Base-by-base conservation (phyloP, 2,113 vertebrate species). In the Salvelinus sp. region DNA sequence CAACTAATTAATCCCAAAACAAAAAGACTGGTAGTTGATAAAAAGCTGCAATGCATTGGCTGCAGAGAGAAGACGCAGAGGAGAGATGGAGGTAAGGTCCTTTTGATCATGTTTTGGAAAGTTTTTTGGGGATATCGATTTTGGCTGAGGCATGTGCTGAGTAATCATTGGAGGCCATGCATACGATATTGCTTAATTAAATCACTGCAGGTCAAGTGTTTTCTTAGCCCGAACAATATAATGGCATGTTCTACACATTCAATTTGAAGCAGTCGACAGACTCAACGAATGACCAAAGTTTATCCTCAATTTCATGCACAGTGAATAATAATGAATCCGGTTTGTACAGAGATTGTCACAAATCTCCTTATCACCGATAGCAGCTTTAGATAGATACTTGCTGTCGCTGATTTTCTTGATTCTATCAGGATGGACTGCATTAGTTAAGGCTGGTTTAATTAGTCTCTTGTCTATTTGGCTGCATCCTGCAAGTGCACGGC, bases 41-140 rank as follows among this genome's bases (percentile, higher is more conserved):
- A 82, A 78, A 64, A 28, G 23, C 78, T 64, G 1, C 12, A 87
- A 44, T 44, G 38, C 38, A 9, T 44, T 44, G 38, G 38, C 38
- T 44, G 10, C 7, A 44, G 38, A 44, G 38, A 44, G 38, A 44
- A 10, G 38, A 44, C 0, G 38, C 38, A 44, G 38, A 44, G 9
- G 38, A 44, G 38, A 44, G 38, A 44, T 87, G 86, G 84, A 85
- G 81, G 87, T 86, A 83, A 82, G 79, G 76, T 62, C 69, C 83
- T 74, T 81, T 79, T 87, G 54, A 78, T 81, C 69, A 33, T 33
- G 33, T 33, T 33, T 33, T 33, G 77, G 69, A n/a, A 82, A 76
- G 69, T 74, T 77, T 82, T 73, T 69, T 65, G 20, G 63, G 1
- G 82, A 87, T 88, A 86, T 44, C 38, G 88, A 90, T 87, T 89